Conservation (phyloP, 2,888 invertebrate species). For the Phaonia tiefii region DNA sequence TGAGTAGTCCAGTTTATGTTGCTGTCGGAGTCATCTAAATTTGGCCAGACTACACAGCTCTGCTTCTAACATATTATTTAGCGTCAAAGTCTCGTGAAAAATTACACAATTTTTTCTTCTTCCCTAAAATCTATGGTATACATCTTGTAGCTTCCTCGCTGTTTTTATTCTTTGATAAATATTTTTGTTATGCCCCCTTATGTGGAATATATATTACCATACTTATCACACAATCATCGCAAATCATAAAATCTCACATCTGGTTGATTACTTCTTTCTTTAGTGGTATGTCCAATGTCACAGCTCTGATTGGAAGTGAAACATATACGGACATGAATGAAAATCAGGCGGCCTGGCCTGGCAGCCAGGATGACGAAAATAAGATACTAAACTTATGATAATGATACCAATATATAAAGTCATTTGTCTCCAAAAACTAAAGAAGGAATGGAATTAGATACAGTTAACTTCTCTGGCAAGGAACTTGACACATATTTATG, state of each 20-base stretch:
- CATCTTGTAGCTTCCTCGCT: no score
- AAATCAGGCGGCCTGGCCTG: not conserved
- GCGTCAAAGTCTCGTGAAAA: no score
- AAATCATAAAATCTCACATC: conserved; percentile 23
- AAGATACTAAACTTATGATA: conserved; percentile 11
- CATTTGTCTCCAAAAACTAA: conserved; percentile 11
- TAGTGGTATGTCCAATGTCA: not conserved
- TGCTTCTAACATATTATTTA: no score
- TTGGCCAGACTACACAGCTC: no score
- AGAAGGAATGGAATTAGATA: not conserved
- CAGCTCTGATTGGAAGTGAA: conserved; percentile 6
- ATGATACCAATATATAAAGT: conserved; percentile 27
- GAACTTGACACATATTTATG: conserved; percentile 5
- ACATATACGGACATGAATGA: not conserved
- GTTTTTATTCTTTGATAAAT: conserved; percentile 1
- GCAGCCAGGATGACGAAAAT: not conserved
- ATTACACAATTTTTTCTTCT: no score
- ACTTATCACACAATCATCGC: conserved; percentile 32
- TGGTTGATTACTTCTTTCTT: not conserved
- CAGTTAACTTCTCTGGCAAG: not conserved
- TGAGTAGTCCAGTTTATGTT: no score
- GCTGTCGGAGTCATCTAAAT: no score
- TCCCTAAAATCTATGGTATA: no score
- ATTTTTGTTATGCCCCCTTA: not conserved
- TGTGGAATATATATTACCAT: conserved; percentile 23